Percentiles rank a stretch among this genome's conserved stretches.
Evolutionary conservation across 2,888 invertebrate species (phyloP).

Genomic region (Pantelozetes paolii): DNA sequence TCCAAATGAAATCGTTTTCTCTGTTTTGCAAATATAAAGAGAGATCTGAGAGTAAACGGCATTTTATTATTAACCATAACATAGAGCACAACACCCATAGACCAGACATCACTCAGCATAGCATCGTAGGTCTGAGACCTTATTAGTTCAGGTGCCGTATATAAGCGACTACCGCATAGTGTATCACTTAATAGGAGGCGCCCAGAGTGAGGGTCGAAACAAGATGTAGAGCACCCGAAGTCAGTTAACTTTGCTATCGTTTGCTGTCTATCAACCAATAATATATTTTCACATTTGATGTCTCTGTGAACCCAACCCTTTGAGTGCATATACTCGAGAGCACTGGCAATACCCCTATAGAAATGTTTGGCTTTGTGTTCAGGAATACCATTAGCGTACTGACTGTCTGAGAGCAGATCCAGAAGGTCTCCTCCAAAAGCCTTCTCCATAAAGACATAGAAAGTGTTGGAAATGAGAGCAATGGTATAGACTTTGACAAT

Average conservation of each 20-base stretch:
- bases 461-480: conserved; percentile 54
- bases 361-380: conserved; percentile 56
- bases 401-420: conserved; percentile 56
- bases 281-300: conserved; percentile 71
- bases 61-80: conserved; percentile 35
- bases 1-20: background rate
- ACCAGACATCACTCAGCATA: conserved; percentile 51
- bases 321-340: conserved; percentile 59
- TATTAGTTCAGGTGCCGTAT: conserved; percentile 80
- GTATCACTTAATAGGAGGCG: conserved; percentile 72
- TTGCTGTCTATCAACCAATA: conserved; percentile 54
- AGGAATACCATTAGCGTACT: conserved; percentile 57
- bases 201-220: conserved; percentile 46
- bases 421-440: conserved; percentile 62
- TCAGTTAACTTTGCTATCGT: conserved; percentile 58
- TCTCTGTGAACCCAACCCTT: conserved; percentile 64
- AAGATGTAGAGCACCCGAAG: conserved; percentile 62
- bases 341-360: conserved; percentile 57
- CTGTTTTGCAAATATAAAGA: background rate
- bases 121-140: conserved; percentile 69
- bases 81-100: conserved; percentile 37
- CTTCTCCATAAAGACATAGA: conserved; percentile 62
- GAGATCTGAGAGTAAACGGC: background rate
- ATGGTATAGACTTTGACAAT: conserved; percentile 60
- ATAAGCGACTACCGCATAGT: conserved; percentile 78